Conservation (phyloP, 2,888 invertebrate species). For the Bombyx huttoni region DNA sequence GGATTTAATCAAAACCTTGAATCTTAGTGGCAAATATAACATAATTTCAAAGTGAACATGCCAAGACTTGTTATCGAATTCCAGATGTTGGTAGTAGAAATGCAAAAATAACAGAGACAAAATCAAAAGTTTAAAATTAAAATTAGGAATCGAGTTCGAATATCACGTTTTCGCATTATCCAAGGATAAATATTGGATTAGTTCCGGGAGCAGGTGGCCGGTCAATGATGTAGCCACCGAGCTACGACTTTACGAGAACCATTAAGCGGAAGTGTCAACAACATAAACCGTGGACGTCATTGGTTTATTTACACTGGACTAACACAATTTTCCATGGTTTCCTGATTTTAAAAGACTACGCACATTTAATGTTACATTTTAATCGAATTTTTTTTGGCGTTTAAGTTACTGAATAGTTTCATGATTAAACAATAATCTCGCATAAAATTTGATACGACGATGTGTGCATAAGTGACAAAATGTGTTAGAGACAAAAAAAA, state of each 20-base stretch:
- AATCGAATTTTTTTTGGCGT: background rate
- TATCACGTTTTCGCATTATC: background rate
- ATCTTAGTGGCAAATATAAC: no score
- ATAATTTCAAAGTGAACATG: no score
- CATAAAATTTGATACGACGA: no score
- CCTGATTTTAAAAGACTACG: background rate
- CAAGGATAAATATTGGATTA: background rate
- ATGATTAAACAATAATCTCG: no score
- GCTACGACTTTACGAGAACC: conserved; percentile 5
- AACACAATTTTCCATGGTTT: background rate
- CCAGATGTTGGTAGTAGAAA: no score
- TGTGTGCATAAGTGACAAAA: no score
- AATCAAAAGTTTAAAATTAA: background rate
- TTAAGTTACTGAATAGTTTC: background rate
- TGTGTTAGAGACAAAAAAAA: no score
- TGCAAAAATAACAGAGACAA: background rate
- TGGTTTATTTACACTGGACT: conserved; percentile 1
- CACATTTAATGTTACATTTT: background rate
- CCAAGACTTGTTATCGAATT: no score
- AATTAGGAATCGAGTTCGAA: background rate
- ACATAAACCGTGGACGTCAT: conserved; percentile 1
- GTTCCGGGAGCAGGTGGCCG: conserved; percentile 12
- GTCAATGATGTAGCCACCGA: conserved; percentile 9
- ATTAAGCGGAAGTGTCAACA: conserved; percentile 6
- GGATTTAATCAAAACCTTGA: no score